Conservation (phyloP, 2,797 vertebrate species). For the Leptodactylus fallax region DNA sequence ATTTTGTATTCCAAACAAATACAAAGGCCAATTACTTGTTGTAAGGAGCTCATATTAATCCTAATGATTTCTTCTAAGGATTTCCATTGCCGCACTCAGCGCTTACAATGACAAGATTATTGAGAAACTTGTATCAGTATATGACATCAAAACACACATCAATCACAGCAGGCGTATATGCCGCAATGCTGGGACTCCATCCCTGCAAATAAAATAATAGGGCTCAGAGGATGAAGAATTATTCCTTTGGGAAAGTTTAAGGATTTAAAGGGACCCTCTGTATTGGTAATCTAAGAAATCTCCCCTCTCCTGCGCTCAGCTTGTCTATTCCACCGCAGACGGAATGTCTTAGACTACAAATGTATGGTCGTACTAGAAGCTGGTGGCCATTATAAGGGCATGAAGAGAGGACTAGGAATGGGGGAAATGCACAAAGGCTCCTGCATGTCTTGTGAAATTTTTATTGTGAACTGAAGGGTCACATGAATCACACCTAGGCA, state of each 20-base stretch:
- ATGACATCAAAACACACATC: slow-evolving; percentile 13
- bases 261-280: not conserved
- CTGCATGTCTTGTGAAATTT: no score
- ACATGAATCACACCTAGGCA: no score
- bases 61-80: not conserved
- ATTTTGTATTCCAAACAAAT: not conserved
- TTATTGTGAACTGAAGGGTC: no score
- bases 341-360: no score
- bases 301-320: no score
- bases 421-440: no score
- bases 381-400: no score
- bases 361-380: no score
- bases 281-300: no score
- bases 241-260: not conserved
- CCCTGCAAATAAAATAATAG: not conserved
- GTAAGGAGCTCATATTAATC: slow-evolving; percentile 22
- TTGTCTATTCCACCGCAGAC: no score
- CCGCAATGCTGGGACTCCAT: no score
- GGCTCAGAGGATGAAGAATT: not conserved
- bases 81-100: slow-evolving; percentile 8
- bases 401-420: no score
- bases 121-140: not conserved
- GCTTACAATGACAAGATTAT: slow-evolving; percentile 1
- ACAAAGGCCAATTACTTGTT: not conserved
- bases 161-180: not conserved